Evolutionary conservation across 1,140 invertebrate genomes (phyloP).

Genomic region (Ceratina japonica): DNA sequence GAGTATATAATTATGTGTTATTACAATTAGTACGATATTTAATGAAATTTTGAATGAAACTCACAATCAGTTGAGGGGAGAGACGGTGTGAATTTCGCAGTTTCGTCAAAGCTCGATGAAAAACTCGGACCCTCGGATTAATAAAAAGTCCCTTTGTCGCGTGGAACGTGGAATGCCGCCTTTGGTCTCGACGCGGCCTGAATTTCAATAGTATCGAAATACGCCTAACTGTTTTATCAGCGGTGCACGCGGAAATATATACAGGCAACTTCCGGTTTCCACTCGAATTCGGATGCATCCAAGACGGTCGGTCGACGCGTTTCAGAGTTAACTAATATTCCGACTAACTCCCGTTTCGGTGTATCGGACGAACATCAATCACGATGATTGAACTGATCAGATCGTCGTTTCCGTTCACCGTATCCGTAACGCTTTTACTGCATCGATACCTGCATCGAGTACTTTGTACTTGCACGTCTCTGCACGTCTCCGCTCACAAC

Average conservation of each 20-base stretch:
- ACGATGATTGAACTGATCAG: background rate
- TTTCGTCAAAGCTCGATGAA: background rate
- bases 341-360: background rate
- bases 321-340: no score
- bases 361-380: background rate
- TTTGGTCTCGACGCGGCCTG: background rate
- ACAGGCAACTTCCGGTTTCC: background rate
- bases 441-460: no score
- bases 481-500: no score
- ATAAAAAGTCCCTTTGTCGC: background rate
- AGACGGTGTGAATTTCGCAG: background rate
- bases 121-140: background rate
- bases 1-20: no score
- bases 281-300: constrained; percentile 24
- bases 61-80: no score
- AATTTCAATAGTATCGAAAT: constrained; percentile 20
- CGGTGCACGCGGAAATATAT: no score
- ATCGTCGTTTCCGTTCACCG: background rate
- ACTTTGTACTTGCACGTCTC: no score
- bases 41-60: no score
- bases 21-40: no score
- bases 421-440: no score
- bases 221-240: constrained; percentile 19
- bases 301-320: background rate
- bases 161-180: no score